Evolutionary conservation across 2,797 vertebrate genomes (phyloP).

Genomic region (Distichodus sexfasciatus): DNA sequence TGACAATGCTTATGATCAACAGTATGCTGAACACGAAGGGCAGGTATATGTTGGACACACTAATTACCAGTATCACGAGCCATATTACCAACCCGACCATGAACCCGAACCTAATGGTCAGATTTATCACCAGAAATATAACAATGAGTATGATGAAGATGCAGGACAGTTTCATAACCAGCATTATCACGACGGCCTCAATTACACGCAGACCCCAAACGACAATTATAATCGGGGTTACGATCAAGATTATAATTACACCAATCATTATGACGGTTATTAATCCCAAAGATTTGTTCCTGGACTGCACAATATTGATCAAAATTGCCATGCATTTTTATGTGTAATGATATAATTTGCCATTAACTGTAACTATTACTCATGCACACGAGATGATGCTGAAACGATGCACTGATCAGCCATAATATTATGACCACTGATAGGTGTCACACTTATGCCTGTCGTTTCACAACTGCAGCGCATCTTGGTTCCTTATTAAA

Average conservation of each 20-base stretch:
- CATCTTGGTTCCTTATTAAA: too few relatives aligned
- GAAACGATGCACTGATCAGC: too few relatives aligned
- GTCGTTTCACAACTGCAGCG: too few relatives aligned
- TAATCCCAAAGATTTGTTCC: background rate
- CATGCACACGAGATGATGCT: too few relatives aligned
- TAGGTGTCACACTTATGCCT: too few relatives aligned
- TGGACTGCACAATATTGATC: background rate
- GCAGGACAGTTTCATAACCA: slow-evolving; percentile 2
- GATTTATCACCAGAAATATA: background rate
- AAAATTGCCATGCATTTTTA: too few relatives aligned
- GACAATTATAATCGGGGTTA: slow-evolving; percentile 1
- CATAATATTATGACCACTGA: too few relatives aligned
- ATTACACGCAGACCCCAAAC: background rate
- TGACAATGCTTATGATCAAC: background rate
- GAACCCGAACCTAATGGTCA: background rate
- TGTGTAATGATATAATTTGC: too few relatives aligned
- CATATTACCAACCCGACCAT: background rate
- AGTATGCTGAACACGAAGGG: background rate
- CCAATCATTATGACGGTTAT: slow-evolving; percentile 5
- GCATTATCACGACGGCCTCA: background rate
- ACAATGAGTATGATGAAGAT: background rate
- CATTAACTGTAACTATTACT: too few relatives aligned
- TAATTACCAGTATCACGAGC: slow-evolving; percentile 5
- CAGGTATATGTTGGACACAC: background rate
- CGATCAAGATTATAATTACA: background rate